Evolutionary conservation across 92 coral and sea anemone genomes (phyloP).

Genomic region (Scolanthus callimorphus): DNA sequence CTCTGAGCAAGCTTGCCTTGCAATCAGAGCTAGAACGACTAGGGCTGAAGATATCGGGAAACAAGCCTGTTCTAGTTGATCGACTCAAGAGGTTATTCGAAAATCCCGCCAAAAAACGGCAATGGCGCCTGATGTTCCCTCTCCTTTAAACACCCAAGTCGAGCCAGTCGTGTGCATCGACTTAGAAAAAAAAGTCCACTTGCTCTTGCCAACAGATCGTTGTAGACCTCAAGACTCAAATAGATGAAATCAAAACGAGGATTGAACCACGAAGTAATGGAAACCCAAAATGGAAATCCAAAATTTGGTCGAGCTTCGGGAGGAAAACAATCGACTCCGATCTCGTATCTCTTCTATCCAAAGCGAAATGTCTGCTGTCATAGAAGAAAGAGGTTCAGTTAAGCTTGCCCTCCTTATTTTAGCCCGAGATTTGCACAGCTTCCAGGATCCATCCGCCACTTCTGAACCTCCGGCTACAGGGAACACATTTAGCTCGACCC

Average conservation of each 20-base stretch:
- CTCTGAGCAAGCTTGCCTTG: not conserved
- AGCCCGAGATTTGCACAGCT: not conserved
- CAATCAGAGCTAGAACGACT: not conserved
- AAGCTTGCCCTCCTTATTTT: not conserved
- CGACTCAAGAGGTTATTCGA: not conserved
- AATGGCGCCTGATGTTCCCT: not conserved
- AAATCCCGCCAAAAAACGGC: not conserved
- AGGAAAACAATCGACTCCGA: not conserved
- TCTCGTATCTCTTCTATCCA: not conserved
- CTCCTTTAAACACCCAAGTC: not conserved
- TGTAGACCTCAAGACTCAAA: not conserved
- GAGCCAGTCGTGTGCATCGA: not conserved
- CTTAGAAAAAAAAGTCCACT: not conserved
- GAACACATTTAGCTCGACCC: no score
- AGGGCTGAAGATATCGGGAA: not conserved
- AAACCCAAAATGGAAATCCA: not conserved
- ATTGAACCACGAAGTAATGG: not conserved
- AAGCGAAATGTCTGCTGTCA: not conserved
- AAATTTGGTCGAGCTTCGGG: not conserved
- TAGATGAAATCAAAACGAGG: not conserved
- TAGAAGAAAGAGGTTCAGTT: not conserved
- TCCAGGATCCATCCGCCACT: not conserved
- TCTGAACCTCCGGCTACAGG: no score
- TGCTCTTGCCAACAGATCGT: not conserved
- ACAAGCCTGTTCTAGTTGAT: not conserved